phyloP scores from a whole-genome alignment of 2,888 invertebrate genomes.

The Acronicta leporina region DNA sequence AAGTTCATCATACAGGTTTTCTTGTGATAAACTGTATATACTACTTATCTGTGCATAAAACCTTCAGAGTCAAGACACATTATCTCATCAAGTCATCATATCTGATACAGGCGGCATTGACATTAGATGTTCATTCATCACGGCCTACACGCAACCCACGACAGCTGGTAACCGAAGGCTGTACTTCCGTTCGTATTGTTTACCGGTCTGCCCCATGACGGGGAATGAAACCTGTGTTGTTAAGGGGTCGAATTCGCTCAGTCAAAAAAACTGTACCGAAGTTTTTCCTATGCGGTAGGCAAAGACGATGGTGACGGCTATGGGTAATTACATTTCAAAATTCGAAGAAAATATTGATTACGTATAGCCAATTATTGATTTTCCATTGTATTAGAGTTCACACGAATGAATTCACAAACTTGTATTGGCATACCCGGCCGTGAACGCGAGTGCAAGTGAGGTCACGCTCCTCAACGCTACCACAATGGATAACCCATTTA shows the following conservation, averaged over 20 bases:
- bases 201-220: conserved; percentile 22
- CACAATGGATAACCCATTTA: no score
- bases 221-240: conserved; percentile 20
- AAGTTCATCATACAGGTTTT: no score
- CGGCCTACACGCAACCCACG: conserved; percentile 50
- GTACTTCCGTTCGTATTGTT: conserved; percentile 53
- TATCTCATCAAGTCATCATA: conserved; percentile 20
- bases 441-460: no score
- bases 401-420: neutral
- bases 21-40: no score
- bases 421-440: neutral
- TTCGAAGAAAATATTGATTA: neutral
- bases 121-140: conserved; percentile 51
- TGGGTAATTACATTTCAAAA: neutral
- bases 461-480: no score
- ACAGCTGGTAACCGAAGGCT: conserved; percentile 49
- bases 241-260: neutral
- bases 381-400: neutral
- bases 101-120: conserved; percentile 36
- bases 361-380: conserved; percentile 2
- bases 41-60: conserved; percentile 3
- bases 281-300: neutral
- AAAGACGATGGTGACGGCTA: neutral
- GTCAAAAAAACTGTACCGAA: neutral
- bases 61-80: conserved; percentile 13